phyloP scores from a whole-genome alignment of 2,797 vertebrate genomes.

The Tokudaia muenninki region DNA sequence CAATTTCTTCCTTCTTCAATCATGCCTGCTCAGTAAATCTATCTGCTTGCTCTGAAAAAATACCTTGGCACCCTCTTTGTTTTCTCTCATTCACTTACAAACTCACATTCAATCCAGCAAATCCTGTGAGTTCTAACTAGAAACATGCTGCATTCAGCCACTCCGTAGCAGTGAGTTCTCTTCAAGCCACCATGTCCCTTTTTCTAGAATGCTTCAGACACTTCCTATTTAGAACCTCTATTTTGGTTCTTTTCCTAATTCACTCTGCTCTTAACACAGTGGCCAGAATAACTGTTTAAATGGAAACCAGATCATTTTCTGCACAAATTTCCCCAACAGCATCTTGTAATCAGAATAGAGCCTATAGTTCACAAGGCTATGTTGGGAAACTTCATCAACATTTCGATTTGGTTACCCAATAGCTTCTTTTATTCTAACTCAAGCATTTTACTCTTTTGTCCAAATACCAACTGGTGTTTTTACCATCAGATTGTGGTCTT shows the following conservation, averaged over 20 bases:
- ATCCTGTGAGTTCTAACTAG: background rate
- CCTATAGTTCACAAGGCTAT: background rate
- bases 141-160: accelerated
- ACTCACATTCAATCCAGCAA: background rate
- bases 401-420: accelerated
- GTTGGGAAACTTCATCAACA: accelerated
- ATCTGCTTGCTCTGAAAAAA: background rate
- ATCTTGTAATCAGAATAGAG: background rate
- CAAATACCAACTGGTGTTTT: background rate
- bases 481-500: accelerated
- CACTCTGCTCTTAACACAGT: background rate
- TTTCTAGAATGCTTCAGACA: background rate
- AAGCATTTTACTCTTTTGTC: background rate
- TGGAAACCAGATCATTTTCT: background rate
- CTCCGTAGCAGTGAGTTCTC: accelerated
- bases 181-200: background rate
- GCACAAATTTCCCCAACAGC: background rate
- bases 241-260: background rate
- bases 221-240: background rate
- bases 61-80: background rate
- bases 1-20: background rate
- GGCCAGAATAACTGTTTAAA: background rate
- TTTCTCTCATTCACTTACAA: background rate
- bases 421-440: background rate
- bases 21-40: background rate